Evolutionary conservation across 2,113 vertebrate genomes (phyloP), one percentile per base, ranked within the genome.

Genomic region (Sander lucioperca): DNA sequence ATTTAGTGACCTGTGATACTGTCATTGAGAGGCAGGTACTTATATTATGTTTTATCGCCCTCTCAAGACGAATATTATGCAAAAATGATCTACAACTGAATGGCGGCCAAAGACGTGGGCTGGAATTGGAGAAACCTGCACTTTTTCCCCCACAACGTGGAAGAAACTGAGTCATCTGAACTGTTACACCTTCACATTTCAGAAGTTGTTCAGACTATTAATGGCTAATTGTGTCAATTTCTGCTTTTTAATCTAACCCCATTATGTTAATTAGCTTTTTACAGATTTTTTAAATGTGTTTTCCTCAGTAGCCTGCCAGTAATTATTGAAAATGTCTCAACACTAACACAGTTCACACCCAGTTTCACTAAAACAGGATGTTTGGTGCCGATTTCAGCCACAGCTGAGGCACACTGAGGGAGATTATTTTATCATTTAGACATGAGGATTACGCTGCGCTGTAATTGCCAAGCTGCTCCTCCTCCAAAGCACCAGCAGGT

Each of bases 241-340:
- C 12, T 62, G 8, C 9, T 48, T 68, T 80, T 80, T 80, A 88
- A 77, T 81, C 15, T 25, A 59, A 74, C 50, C 68, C 1, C 59
- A 33, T 75, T 7, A 70, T 18, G 18, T 79, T 74, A 0, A 3
- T 84, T 75, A 19, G 0, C 78, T 76, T 80, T 74, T 58, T 36
- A 70, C 11, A 0, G 19, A 33, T 80, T 87, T 86, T 85, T 83
- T 54, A 62, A 1, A 23, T 77, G 18, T 39, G 56, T 86, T 80
- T 78, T 78, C 5, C 53, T 77, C 43, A 53, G 78, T 58, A 59
- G 82, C 68, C 47, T 64, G 85, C 77, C 64, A 64, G 64, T 90
- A 86, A 92, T 90, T 87, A 86, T 91, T 88, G 74, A 45, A 78
- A 70, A 70, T 33, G 69, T 76, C 48, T 86, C 75, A 88, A 93